phyloP scores from a whole-genome alignment of 2,113 vertebrate genomes.

The Sinocyclocheilus grahami region DNA sequence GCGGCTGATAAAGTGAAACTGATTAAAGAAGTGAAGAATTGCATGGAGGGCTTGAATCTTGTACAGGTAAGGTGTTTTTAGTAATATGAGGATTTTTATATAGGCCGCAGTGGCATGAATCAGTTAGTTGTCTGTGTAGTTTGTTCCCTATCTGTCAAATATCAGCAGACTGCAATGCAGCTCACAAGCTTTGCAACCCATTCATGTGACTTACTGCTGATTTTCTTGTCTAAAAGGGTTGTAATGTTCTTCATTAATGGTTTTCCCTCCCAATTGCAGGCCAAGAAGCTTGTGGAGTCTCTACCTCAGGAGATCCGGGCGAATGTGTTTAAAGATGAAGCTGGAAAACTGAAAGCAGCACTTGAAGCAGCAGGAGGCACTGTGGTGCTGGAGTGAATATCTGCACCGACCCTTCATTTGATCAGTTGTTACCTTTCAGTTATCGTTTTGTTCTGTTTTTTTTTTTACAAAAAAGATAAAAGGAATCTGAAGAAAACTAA shows the following conservation, averaged over 20 bases:
- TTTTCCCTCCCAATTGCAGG: slow-evolving; percentile 69
- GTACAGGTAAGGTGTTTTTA: slow-evolving; percentile 83
- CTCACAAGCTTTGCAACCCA: no score
- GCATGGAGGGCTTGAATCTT: slow-evolving; percentile 90
- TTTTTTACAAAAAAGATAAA: slow-evolving; percentile 46
- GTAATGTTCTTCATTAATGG: not conserved
- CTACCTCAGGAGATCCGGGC: slow-evolving; percentile 94
- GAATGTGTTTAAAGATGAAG: slow-evolving; percentile 90
- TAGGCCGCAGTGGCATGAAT: not conserved
- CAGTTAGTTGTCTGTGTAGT: no score
- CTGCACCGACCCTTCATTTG: not conserved
- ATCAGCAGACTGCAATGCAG: no score
- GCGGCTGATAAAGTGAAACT: slow-evolving; percentile 92
- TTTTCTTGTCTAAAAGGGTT: not conserved
- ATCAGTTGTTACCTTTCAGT: slow-evolving; percentile 55
- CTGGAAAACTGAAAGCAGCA: slow-evolving; percentile 90
- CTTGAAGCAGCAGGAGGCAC: slow-evolving; percentile 94
- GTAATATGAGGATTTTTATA: not conserved
- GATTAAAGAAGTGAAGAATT: slow-evolving; percentile 97
- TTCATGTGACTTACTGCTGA: not conserved
- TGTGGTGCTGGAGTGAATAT: slow-evolving; percentile 87
- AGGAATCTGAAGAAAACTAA: slow-evolving; percentile 34
- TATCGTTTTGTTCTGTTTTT: slow-evolving; percentile 50
- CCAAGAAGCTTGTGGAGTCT: slow-evolving; percentile 96
- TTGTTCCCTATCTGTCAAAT: no score